Evolutionary conservation across 2,113 vertebrate species (phyloP).

Genomic region (Mirounga angustirostris): DNA sequence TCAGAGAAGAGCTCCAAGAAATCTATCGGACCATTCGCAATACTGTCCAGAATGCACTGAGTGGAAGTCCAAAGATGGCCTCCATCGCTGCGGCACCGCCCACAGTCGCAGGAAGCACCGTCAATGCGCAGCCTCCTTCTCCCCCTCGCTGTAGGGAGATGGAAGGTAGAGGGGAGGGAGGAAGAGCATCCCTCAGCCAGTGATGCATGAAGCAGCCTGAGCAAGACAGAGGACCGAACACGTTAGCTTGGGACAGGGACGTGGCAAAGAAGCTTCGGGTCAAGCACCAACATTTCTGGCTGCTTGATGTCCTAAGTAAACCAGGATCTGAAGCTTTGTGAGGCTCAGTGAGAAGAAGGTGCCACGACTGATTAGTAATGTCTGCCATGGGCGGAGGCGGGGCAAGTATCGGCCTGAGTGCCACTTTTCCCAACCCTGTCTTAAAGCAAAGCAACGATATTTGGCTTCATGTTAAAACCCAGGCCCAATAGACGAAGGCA

Average conservation of each 20-base stretch:
- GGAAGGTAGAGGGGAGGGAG: background rate
- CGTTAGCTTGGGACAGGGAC: too few species aligned
- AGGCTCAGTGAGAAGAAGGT: background rate
- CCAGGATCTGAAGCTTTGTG: accelerated
- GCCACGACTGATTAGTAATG: background rate
- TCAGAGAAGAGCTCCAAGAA: background rate
- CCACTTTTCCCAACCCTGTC: background rate
- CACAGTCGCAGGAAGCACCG: accelerated
- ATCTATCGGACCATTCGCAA: background rate
- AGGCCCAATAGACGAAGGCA: background rate
- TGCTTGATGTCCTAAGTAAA: background rate
- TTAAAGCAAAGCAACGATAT: background rate
- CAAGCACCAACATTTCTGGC: background rate
- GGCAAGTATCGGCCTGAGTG: accelerated
- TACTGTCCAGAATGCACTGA: accelerated
- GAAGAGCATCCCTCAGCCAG: background rate
- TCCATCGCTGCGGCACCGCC: accelerated
- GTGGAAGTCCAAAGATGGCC: accelerated
- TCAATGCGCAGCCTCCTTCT: accelerated
- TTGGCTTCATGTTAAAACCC: background rate
- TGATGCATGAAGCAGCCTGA: background rate
- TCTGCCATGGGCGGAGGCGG: background rate
- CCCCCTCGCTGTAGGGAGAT: accelerated
- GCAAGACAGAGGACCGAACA: background rate
- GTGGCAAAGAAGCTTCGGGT: background rate